A percentile compares a stretch with the other conserved stretches of the same genome.
Conservation (phyloP, 2,888 invertebrate species). For the Meghimatium bilineatum region DNA sequence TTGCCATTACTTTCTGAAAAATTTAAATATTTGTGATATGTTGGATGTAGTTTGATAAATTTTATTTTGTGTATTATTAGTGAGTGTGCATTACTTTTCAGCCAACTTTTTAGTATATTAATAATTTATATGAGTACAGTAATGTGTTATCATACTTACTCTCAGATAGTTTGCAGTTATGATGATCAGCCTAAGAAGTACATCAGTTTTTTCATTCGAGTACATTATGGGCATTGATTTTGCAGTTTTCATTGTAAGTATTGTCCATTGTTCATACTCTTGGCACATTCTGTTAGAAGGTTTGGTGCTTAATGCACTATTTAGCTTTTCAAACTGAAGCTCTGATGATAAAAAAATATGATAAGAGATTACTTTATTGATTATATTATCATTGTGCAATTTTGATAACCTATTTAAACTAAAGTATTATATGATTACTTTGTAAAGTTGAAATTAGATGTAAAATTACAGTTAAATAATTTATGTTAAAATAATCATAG, state of each 20-base stretch:
- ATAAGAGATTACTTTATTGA: not conserved
- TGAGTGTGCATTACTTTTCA: not conserved
- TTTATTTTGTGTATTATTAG: too few species aligned
- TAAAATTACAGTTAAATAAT: too few species aligned
- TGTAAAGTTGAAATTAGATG: too few species aligned
- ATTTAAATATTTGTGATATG: too few species aligned
- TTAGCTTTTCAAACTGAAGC: not conserved
- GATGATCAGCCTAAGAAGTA: not conserved
- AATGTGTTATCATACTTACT: slow-evolving; percentile 2
- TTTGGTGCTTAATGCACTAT: not conserved
- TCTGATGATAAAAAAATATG: not conserved
- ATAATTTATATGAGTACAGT: not conserved
- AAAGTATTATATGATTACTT: too few species aligned
- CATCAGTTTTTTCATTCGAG: not conserved
- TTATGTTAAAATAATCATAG: too few species aligned
- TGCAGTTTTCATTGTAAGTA: not conserved
- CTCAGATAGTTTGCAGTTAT: slow-evolving; percentile 4
- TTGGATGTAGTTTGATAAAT: too few species aligned
- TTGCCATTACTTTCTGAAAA: too few species aligned
- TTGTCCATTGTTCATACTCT: slow-evolving; percentile 14
- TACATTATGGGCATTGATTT: not conserved
- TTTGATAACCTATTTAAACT: too few species aligned
- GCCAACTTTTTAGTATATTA: too few species aligned
- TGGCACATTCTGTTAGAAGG: slow-evolving; percentile 3
- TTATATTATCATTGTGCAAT: not conserved